Base-by-base conservation (phyloP, 2,113 vertebrate species). In the Oriolus oriolus region DNA sequence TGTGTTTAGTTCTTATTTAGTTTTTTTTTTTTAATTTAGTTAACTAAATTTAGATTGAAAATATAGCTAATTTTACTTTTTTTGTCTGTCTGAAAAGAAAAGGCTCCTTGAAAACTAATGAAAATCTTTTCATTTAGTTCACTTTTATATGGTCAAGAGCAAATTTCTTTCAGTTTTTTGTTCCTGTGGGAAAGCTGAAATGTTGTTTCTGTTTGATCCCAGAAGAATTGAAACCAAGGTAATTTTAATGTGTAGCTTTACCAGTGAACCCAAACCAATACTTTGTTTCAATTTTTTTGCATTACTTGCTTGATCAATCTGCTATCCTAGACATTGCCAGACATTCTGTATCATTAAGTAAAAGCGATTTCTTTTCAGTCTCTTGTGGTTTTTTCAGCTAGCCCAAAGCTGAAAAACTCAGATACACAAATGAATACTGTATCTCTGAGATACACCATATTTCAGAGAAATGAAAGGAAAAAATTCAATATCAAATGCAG, bases 41-140 rank as follows among this genome's bases (percentile, higher is more conserved):
- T 52, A n/a, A 47, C 24, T 35, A 77, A 39, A 80, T 64, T 42
- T 76, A 80, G 9, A 44, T 37, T 37, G 41, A 74, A 87, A 77
- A 37, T 2, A 41, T 8, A 63, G 37, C 0, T 27, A 33, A 39
- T 45, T 37, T 41, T 28, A 9, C 9, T 27, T 41, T n/a, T 60
- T 45, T 47, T 82, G 2, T 28, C 53, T 28, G 56, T 13, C 8
- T 56, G 9, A 90, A 83, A 52, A 59, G 52, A 64, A 71, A 54
- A 54, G 0, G 0, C 4, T 69, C 2, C 7, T 73, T 13, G 2
- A 76, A 83, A 86, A 60, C 10, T 1, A 73, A 69, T 16, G 7
- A 56, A 63, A 75, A 68, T 20, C 0, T 53, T 79, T 57, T 41
- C 0, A 3, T 53, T 83, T 41, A 49, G 11, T 69, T 31, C 49